Evolutionary conservation across 2,113 vertebrate genomes (phyloP), one percentile per base, ranked within the genome.

Genomic region (Sylvilagus bachmani): DNA sequence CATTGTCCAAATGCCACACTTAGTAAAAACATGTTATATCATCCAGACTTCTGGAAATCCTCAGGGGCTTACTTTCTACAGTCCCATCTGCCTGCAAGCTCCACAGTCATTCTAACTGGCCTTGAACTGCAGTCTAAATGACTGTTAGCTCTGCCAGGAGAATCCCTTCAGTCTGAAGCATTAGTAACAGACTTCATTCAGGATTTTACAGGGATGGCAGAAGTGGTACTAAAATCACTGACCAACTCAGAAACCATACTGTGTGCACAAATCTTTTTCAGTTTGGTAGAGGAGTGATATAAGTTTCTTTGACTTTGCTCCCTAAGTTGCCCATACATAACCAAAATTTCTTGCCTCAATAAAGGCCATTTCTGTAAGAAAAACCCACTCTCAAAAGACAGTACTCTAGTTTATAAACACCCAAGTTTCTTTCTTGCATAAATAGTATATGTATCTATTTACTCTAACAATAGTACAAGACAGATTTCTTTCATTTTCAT

Each of bases 401-500:
- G 1, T 31, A 83, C 11, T 79, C 3, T 33, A 64, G 12, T 91
- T 64, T 78, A 36, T 73, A 78, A 64, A 36, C 16, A 36, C 29
- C 49, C 67, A 93, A 91, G 17, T 36, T 74, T 25, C 16, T 83
- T 90, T 85, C 49, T 82, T 21, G 10, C 12, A 67, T 87, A 77
- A 86, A 71, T 91, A 31, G 8, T 19, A 2, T 64, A 25, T 58
- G 17, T 86, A 0, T 66, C 3, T 84, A 16, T 93, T 77, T 81
- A 70, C 24, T 38, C 81, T 38, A 81, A 36, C 14, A 89, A 7
- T 27, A 75, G 29, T n/a, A 82, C 53, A 24, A 49, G 61, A 86
- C 33, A n/a, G 33, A 51, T 71, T 93, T 78, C 12, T 69, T 80
- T 93, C 7, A 90, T 93, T 78, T 96, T 88, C 83, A 84, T 77